Evolutionary conservation across 1,140 invertebrate species (phyloP), one percentile per base, ranked within the genome.

Genomic region (Caenorhabditis brenneri): DNA sequence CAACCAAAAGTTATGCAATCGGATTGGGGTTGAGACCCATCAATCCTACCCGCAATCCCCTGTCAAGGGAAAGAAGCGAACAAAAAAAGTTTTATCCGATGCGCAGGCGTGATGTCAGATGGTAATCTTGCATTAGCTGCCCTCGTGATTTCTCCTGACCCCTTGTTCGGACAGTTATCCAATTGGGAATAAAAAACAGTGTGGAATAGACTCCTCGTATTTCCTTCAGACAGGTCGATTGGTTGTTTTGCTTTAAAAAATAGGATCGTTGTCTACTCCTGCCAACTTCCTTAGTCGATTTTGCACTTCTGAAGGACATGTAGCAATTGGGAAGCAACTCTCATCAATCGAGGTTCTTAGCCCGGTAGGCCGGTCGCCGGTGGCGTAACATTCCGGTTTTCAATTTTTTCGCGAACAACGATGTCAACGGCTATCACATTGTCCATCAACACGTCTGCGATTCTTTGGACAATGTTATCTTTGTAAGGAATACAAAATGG

Each of bases 341-440:
- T 46, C 36, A 12, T 7, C n/a, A n/a, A 4, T 19, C 19, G 65
- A 74, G 19, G 5, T 29, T 74, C 36, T 74, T 31, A 22, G 36
- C 15, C 65, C 29, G 29, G 36, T 29, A 7, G 19, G n/a, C 65
- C 65, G 36, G 36, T 10, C 6, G 36, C 65, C 65, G 65, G 65
- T 74, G 65, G 65, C 65, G 65, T 74, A 74, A 74, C n/a, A 74
- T 74, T 74, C 65, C 65, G 65, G 65, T 74, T 74, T 74, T 74
- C 65, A 74, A 74, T 36, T 36, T 65, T 74, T 74, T 74, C 65
- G 65, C 36, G 65, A 74, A 74, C 65, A 74, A 74, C 65, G 65
- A 74, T 74, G 65, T 74, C 65, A 74, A 74, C 65, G 65, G 65
- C 36, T 74, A 74, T 74, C 65, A 74, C 65, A 74, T 74, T 74